A percentile compares a stretch with the other conserved stretches of the same genome.
phyloP scores from a whole-genome alignment of 2,888 invertebrate genomes.

The Monochamus alternatus region DNA sequence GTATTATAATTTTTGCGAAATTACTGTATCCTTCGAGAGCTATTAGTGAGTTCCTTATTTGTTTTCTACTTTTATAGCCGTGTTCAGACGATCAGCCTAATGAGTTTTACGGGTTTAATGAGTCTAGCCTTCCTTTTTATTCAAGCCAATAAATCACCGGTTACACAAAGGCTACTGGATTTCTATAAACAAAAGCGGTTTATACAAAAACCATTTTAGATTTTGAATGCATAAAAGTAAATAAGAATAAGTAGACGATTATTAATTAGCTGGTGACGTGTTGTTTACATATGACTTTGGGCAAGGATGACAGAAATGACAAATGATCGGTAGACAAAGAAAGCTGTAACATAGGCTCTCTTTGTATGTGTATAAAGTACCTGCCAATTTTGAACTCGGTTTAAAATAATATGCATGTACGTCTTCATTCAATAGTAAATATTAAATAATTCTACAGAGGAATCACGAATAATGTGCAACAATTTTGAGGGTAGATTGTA shows the following conservation, averaged over 20 bases:
- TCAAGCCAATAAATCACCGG: conserved; percentile 14
- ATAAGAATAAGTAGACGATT: not conserved
- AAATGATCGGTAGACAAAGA: too few relatives aligned
- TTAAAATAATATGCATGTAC: too few relatives aligned
- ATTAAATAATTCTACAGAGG: too few relatives aligned
- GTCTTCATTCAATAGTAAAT: too few relatives aligned
- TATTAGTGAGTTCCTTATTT: conserved; percentile 44
- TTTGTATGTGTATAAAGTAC: too few relatives aligned
- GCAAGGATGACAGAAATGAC: too few relatives aligned
- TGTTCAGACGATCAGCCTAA: conserved; percentile 42
- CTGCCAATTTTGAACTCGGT: too few relatives aligned
- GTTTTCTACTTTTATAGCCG: conserved; percentile 46
- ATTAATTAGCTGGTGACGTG: not conserved
- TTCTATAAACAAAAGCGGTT: not conserved
- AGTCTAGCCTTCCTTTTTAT: conserved; percentile 45
- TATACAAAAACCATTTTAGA: not conserved
- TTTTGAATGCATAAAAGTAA: not conserved
- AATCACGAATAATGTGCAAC: too few relatives aligned
- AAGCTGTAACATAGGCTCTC: too few relatives aligned
- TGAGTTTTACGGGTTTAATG: conserved; percentile 46
- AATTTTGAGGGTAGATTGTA: too few relatives aligned
- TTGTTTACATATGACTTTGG: not conserved
- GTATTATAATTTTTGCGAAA: conserved; percentile 30
- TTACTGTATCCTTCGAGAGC: conserved; percentile 30
- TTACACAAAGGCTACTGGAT: conserved; percentile 1